Conservation (phyloP, 2,888 invertebrate species). For the Drosophila monieri region DNA sequence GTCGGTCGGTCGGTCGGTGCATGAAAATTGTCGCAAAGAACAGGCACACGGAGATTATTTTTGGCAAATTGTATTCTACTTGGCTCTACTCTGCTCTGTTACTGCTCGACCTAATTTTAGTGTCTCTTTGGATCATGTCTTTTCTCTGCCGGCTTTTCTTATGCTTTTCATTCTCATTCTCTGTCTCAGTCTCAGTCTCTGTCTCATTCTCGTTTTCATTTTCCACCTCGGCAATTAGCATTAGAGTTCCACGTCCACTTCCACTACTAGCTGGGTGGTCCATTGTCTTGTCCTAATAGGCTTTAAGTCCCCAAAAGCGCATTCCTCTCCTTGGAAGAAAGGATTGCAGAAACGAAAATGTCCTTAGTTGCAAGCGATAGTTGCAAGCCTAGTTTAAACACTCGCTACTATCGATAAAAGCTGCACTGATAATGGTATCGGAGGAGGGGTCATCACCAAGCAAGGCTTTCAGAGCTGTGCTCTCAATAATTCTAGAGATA, state of each 20-base stretch:
- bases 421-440: no score
- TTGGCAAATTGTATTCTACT: conserved; percentile 71
- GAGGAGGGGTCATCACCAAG: no score
- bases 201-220: conserved; percentile 4
- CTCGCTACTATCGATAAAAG: no score
- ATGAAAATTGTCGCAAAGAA: conserved; percentile 61
- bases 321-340: neutral
- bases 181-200: neutral
- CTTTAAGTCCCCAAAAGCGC: neutral
- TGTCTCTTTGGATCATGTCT: conserved; percentile 15
- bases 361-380: neutral
- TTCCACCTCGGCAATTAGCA: conserved; percentile 31
- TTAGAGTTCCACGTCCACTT: conserved; percentile 10
- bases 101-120: conserved; percentile 66
- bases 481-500: no score
- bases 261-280: conserved; percentile 13
- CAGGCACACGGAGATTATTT: conserved; percentile 63
- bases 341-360: neutral
- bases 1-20: conserved; percentile 30
- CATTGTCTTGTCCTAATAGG: neutral
- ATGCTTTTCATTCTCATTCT: conserved; percentile 2
- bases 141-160: conserved; percentile 3
- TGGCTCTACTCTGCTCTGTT: conserved; percentile 39
- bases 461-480: neutral
- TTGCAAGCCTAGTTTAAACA: no score